phyloP scores from a whole-genome alignment of 2,113 vertebrate genomes.

The Pseudolaguvia tuberculata region DNA sequence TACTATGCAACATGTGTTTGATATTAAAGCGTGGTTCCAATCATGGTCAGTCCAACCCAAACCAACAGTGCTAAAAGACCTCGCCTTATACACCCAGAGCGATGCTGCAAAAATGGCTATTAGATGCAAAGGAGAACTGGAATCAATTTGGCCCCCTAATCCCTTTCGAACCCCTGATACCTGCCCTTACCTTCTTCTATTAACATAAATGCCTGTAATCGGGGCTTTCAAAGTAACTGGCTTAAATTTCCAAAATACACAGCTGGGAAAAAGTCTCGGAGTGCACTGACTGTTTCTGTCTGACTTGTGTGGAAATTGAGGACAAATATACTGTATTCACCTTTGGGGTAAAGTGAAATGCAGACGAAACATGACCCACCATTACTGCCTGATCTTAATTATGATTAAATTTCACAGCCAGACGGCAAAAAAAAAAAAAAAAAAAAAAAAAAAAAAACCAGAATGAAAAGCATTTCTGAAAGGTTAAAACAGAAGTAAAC shows the following conservation, averaged over 20 bases:
- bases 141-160: conserved; percentile 94
- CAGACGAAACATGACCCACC: too few species aligned
- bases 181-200: conserved; percentile 85
- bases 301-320: neutral
- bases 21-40: conserved; percentile 81
- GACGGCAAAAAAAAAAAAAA: too few species aligned
- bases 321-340: too few species aligned
- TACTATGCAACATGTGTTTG: conserved; percentile 82
- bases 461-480: too few species aligned
- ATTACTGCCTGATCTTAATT: too few species aligned
- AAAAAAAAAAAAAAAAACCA: too few species aligned
- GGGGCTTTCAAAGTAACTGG: conserved; percentile 66
- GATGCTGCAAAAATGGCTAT: conserved; percentile 63
- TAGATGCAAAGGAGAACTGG: conserved; percentile 80
- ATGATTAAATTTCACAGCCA: too few species aligned
- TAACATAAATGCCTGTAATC: conserved; percentile 81
- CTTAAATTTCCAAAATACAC: conserved; percentile 67
- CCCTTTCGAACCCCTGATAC: conserved; percentile 80
- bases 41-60: conserved; percentile 64
- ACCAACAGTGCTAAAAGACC: conserved; percentile 38
- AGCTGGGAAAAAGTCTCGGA: conserved; percentile 57
- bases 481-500: too few species aligned
- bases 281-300: conserved; percentile 60
- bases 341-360: too few species aligned
- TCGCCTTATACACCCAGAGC: conserved; percentile 51